These are phyloP conservation scores for Rhopalosiphum nymphaeae DNA, from an alignment of 2,888 invertebrate genomes.

Conservation along the genomic window DNA sequence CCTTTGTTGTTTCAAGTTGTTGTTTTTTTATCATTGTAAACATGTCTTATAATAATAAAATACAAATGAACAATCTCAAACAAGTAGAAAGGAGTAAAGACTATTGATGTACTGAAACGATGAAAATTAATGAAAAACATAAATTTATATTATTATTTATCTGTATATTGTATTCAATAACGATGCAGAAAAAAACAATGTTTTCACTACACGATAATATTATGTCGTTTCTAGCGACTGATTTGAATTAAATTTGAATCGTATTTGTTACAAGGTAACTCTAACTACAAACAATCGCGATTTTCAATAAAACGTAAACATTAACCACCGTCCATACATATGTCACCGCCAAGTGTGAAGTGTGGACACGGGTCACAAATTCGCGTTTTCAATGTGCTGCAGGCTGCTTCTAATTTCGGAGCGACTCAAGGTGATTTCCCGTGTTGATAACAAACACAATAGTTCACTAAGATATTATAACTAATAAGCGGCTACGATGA, in stretches of 20 bases:
- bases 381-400: slow-evolving; percentile 13
- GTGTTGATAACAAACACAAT: neutral
- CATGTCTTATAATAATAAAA: neutral
- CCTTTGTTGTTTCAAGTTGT: neutral
- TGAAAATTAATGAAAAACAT: neutral
- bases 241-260: neutral
- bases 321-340: slow-evolving; percentile 15
- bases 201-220: neutral
- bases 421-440: slow-evolving; percentile 43
- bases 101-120: neutral
- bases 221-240: neutral
- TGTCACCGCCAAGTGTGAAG: slow-evolving; percentile 13
- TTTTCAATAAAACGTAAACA: slow-evolving; percentile 46
- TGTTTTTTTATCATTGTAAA: neutral
- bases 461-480: neutral
- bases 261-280: slow-evolving; percentile 50
- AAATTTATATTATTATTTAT: neutral
- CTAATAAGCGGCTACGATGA: slow-evolving; percentile 31
- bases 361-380: slow-evolving; percentile 51
- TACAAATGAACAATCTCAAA: neutral
- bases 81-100: neutral
- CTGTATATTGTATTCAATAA: neutral
- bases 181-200: neutral
- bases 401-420: slow-evolving; percentile 24
- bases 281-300: neutral